Evolutionary conservation across 2,888 invertebrate species (phyloP).

Genomic region (Desoria tigrina): DNA sequence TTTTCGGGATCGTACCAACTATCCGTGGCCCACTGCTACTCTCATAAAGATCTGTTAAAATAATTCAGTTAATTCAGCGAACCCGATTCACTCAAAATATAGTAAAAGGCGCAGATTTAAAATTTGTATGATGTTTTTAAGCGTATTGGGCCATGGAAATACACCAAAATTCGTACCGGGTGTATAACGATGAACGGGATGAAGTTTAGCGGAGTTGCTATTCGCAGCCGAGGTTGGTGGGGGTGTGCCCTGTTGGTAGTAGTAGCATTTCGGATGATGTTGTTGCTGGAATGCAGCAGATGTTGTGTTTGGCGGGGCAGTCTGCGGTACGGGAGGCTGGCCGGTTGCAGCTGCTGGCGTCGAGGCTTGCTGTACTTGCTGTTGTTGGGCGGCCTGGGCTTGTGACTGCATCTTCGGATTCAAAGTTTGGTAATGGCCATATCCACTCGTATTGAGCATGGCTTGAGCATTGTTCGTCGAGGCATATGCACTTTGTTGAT

Average conservation of each 20-base stretch:
- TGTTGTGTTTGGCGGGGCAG: conserved; percentile 19
- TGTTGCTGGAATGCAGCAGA: conserved; percentile 38
- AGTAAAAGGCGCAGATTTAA: too few relatives aligned
- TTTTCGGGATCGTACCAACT: conserved; percentile 79
- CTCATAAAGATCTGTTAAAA: conserved; percentile 43
- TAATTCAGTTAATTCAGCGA: neutral
- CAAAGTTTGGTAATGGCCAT: conserved; percentile 51
- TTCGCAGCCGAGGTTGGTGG: conserved; percentile 25
- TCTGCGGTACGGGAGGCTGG: conserved; percentile 14
- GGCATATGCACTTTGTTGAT: conserved; percentile 43
- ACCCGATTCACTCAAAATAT: too few relatives aligned
- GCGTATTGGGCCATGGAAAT: too few relatives aligned
- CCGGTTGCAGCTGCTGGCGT: neutral
- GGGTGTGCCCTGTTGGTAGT: conserved; percentile 46
- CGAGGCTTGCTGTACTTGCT: conserved; percentile 21
- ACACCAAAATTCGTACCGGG: conserved; percentile 50
- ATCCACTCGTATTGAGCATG: conserved; percentile 48
- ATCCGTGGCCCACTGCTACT: conserved; percentile 62
- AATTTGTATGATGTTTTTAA: too few relatives aligned
- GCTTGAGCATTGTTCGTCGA: conserved; percentile 43
- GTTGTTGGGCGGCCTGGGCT: conserved; percentile 19
- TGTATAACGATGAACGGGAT: conserved; percentile 53
- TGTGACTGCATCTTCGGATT: conserved; percentile 44
- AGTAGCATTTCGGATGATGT: conserved; percentile 53
- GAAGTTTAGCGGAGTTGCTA: conserved; percentile 42